Conservation (phyloP, 2,888 invertebrate genomes). For the Clitarchus hookeri region DNA sequence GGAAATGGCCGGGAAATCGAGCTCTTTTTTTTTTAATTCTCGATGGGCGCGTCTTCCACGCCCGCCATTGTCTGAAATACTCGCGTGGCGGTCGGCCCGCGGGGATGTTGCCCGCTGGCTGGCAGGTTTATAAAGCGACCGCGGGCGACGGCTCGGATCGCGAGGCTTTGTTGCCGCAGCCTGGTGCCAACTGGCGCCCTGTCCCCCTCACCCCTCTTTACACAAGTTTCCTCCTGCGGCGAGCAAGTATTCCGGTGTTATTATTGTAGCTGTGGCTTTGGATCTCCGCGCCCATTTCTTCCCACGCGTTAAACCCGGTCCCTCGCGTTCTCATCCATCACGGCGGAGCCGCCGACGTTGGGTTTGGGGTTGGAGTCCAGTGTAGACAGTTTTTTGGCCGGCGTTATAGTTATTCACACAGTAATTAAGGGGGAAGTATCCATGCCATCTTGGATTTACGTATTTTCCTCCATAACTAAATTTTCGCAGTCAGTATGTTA, state of each 20-base stretch:
- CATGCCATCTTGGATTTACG: too few relatives aligned
- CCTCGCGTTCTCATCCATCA: too few relatives aligned
- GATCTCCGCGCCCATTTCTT: too few relatives aligned
- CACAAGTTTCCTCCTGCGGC: neutral
- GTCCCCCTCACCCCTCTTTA: neutral
- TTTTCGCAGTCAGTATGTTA: too few relatives aligned
- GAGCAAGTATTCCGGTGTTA: neutral
- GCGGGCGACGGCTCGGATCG: neutral
- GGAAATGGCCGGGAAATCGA: neutral
- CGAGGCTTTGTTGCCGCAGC: neutral
- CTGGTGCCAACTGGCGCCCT: neutral
- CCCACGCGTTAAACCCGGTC: too few relatives aligned
- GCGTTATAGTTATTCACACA: too few relatives aligned
- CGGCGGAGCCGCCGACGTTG: too few relatives aligned
- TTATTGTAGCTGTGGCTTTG: slow-evolving; percentile 4
- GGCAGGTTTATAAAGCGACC: slow-evolving; percentile 7
- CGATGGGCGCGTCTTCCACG: neutral
- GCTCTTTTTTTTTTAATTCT: neutral
- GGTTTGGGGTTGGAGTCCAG: too few relatives aligned
- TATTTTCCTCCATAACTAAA: too few relatives aligned
- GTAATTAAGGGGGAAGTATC: too few relatives aligned
- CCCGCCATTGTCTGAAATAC: neutral
- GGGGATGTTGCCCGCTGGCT: neutral
- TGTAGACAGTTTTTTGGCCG: too few relatives aligned
- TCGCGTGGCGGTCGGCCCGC: neutral